Base-by-base conservation (phyloP, 2,888 invertebrate species). In the Hecatera dysodea region DNA sequence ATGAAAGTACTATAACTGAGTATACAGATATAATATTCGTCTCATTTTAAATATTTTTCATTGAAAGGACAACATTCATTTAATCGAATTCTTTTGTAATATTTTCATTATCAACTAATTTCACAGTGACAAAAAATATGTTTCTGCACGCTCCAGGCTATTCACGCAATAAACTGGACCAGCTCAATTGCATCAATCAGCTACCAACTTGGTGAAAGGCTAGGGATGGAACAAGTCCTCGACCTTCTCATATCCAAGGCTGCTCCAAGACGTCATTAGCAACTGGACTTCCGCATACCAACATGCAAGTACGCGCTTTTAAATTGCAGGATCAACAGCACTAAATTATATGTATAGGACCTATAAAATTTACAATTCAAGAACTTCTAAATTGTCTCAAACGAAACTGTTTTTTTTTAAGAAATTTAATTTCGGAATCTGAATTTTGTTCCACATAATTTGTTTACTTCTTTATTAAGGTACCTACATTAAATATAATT, bases 121-220 rank as follows among this genome's bases (percentile, higher is more conserved):
- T 46, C 39, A 61, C 2, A n/a, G n/a, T n/a, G n/a, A n/a, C n/a
- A n/a, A n/a, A n/a, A n/a, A n/a, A n/a, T n/a, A n/a, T n/a, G n/a
- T n/a, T n/a, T n/a, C n/a, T n/a, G n/a, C n/a, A 24, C 3, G 9
- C 9, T 27, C 9, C 24, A 9, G 9, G 9, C 22, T 48, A 3
- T 53, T 7, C n/a, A 12, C 4, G 19, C n/a, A 29, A 8, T 24
- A 39, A 74, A 61, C 19, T 46, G 17, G 15, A 24, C 8, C 42
- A 36, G 46, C 12, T 61, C 39, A 53, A 53, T 24, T 55, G 24
- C 62, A 83, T 59, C 53, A 61, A 64, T 66, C 83, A 36, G 60
- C 11, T 29, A 8, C 27, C 29, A 50, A 3, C 29, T 19, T 53
- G 76, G 89, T 88, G 88, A 89, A 89, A 88, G 89, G 89, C 76